phyloP scores from a whole-genome alignment of 2,888 invertebrate species.

The Altica lythri region DNA sequence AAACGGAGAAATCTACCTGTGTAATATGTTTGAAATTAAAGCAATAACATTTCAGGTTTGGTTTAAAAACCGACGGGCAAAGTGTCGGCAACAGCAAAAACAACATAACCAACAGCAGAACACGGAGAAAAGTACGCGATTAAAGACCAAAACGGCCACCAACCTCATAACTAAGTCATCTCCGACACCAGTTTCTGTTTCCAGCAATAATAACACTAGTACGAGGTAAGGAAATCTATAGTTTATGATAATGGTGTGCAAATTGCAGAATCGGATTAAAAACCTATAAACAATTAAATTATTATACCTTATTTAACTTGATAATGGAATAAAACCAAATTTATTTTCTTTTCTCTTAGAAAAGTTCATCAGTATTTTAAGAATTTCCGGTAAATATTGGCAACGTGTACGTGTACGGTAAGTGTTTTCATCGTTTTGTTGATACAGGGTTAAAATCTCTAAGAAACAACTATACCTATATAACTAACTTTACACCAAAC shows the following conservation, averaged over 20 bases:
- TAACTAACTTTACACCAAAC: too few species aligned
- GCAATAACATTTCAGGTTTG: conserved; percentile 63
- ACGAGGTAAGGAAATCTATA: conserved; percentile 49
- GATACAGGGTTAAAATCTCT: too few species aligned
- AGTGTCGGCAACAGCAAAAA: conserved; percentile 69
- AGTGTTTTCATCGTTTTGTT: too few species aligned
- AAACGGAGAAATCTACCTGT: background rate
- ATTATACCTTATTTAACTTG: too few species aligned
- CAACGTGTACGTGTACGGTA: too few species aligned
- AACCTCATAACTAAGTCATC: conserved; percentile 53
- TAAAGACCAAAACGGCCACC: conserved; percentile 51
- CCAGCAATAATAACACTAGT: conserved; percentile 55
- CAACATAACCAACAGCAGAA: conserved; percentile 55
- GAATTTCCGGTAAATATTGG: too few species aligned
- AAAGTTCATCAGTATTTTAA: too few species aligned
- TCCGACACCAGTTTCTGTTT: conserved; percentile 50
- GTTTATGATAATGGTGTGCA: conserved; percentile 3
- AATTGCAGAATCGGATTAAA: background rate
- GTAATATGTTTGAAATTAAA: conserved; percentile 16
- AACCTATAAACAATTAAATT: too few species aligned
- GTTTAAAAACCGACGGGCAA: conserved; percentile 75
- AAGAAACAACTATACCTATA: too few species aligned
- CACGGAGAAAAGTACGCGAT: conserved; percentile 53
- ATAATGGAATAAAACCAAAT: too few species aligned
- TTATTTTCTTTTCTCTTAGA: too few species aligned